phyloP scores from a whole-genome alignment of 2,888 invertebrate species.

The Formica aserva region DNA sequence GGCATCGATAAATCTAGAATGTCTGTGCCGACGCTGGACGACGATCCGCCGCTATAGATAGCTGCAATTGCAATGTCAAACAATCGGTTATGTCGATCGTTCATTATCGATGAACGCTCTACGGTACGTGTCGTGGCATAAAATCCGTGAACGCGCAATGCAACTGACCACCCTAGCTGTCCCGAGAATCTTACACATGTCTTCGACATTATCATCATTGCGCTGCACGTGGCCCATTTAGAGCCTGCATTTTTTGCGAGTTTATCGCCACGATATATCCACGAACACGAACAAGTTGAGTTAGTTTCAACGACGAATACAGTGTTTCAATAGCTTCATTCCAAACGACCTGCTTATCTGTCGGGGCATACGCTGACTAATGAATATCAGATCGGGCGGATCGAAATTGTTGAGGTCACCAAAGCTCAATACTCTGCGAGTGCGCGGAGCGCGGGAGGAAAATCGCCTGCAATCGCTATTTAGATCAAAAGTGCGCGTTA shows the following conservation, averaged over 20 bases:
- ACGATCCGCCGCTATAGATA: slow-evolving; percentile 84
- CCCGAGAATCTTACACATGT: slow-evolving; percentile 60
- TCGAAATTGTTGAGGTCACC: slow-evolving; percentile 61
- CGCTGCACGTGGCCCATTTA: slow-evolving; percentile 78
- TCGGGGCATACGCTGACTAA: slow-evolving; percentile 49
- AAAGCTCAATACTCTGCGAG: slow-evolving; percentile 3
- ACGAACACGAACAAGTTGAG: slow-evolving; percentile 35
- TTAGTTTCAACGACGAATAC: slow-evolving; percentile 57
- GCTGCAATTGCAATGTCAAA: slow-evolving; percentile 73
- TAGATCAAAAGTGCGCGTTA: slow-evolving; percentile 66
- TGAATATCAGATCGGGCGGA: slow-evolving; percentile 56
- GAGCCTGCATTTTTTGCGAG: slow-evolving; percentile 64
- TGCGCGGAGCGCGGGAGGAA: slow-evolving; percentile 3
- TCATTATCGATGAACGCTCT: not conserved
- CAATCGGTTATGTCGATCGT: slow-evolving; percentile 5
- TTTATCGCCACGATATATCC: slow-evolving; percentile 64
- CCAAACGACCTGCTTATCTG: slow-evolving; percentile 61
- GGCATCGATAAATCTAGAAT: slow-evolving; percentile 96
- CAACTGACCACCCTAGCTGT: slow-evolving; percentile 33
- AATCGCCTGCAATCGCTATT: slow-evolving; percentile 53
- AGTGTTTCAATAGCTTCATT: slow-evolving; percentile 65
- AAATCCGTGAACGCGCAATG: slow-evolving; percentile 27
- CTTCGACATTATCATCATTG: slow-evolving; percentile 65
- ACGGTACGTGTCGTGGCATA: not conserved
- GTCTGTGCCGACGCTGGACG: slow-evolving; percentile 90